These are phyloP conservation scores for Cervus canadensis DNA, from an alignment of 2,113 vertebrate species.

Conservation along the genomic window DNA sequence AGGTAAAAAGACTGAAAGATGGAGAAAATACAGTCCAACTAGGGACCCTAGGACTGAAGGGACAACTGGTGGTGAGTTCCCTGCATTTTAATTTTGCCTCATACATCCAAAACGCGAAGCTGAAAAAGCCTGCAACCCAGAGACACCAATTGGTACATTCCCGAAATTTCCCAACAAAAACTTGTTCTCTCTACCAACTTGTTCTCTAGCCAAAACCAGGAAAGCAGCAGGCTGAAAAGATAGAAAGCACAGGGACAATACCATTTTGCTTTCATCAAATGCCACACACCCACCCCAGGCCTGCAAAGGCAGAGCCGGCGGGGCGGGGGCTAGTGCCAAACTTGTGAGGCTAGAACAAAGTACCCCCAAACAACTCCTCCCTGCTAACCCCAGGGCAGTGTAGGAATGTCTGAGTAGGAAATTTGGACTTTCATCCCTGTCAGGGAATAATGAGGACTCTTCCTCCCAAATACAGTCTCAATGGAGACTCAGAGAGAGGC, in stretches of 20 bases:
- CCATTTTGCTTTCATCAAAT: not conserved
- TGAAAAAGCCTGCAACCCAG: not conserved
- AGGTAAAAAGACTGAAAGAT: not conserved
- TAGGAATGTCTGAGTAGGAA: not conserved
- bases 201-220: not conserved
- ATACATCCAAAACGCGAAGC: not conserved
- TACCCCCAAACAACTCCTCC: not conserved
- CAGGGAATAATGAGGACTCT: not conserved
- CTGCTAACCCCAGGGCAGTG: rapidly evolving
- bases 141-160: not conserved
- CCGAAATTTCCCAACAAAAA: not conserved
- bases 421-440: not conserved
- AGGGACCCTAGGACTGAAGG: not conserved
- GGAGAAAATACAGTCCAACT: not conserved
- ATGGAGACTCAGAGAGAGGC: not conserved
- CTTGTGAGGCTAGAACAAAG: not conserved
- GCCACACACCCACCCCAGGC: rapidly evolving
- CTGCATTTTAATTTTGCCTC: not conserved
- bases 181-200: not conserved
- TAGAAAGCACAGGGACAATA: not conserved
- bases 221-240: not conserved
- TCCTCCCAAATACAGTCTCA: not conserved
- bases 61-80: not conserved
- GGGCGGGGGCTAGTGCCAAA: rapidly evolving
- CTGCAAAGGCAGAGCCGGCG: not conserved